Percentiles rank a stretch among this genome's conserved stretches.
Conservation (phyloP, 2,888 invertebrate species). For the Plagodis dolabraria region DNA sequence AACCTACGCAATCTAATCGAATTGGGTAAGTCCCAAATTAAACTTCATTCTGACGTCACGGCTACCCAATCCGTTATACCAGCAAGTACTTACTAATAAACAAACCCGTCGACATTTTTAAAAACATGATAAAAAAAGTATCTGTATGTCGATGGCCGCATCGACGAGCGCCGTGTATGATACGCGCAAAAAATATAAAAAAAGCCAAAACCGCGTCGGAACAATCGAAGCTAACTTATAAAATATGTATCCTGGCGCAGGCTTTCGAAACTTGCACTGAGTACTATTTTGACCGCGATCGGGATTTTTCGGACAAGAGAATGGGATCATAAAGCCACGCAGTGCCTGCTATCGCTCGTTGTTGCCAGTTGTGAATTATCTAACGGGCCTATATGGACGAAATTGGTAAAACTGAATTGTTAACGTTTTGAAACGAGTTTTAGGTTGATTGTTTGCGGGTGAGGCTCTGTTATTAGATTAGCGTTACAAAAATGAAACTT, state of each 20-base stretch:
- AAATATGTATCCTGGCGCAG: slow-evolving; percentile 78
- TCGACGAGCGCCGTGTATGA: slow-evolving; percentile 74
- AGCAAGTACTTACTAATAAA: slow-evolving; percentile 61
- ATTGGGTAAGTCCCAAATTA: slow-evolving; percentile 18
- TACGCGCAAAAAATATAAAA: slow-evolving; percentile 62
- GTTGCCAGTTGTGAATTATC: slow-evolving; percentile 39
- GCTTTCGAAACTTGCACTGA: slow-evolving; percentile 77
- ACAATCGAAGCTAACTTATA: slow-evolving; percentile 84
- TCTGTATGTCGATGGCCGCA: slow-evolving; percentile 76
- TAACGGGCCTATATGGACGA: slow-evolving; percentile 26
- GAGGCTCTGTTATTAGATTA: slow-evolving; percentile 2
- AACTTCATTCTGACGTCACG: slow-evolving; percentile 26
- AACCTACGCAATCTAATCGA: not conserved
- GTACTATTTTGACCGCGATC: slow-evolving; percentile 79
- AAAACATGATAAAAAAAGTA: slow-evolving; percentile 63
- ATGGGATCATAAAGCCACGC: slow-evolving; percentile 55
- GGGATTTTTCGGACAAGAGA: slow-evolving; percentile 70
- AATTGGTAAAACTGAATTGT: slow-evolving; percentile 27
- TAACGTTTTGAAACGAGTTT: slow-evolving; percentile 5
- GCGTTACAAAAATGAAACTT: not conserved
- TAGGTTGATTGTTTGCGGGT: slow-evolving; percentile 12
- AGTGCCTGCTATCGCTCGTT: slow-evolving; percentile 43
- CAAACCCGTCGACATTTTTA: slow-evolving; percentile 61
- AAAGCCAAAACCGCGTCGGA: slow-evolving; percentile 68
- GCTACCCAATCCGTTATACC: slow-evolving; percentile 36